Evolutionary conservation across 2,113 vertebrate genomes (phyloP), one percentile per base, ranked within the genome.

Genomic region (Pygoscelis adeliae): DNA sequence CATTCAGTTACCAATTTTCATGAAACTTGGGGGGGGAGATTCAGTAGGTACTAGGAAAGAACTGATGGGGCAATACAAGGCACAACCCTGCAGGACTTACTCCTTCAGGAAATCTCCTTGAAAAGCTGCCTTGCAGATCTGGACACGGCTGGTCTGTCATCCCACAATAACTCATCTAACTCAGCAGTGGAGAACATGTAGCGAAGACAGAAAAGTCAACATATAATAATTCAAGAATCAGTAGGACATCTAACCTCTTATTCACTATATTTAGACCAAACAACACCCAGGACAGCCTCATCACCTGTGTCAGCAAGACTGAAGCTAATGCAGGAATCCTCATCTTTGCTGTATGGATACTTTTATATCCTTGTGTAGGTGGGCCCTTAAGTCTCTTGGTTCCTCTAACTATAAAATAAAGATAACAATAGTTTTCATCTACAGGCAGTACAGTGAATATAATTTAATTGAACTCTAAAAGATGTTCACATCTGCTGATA

Each of bases 241-340:
- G 25, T 5, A 5, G 34, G 19, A 80, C 42, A 26, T 55, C 29
- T 27, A 74, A 63, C 15, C 49, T 74, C 26, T 4, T 30, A 8
- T 3, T 47, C 10, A 15, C 14, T 17, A 74, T 79, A 49, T 18
- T 18, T 5, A 62, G 7, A 63, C 18, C 74, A 49, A 55, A 44
- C 1, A 34, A 0, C 34, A 30, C 13, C 55, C 46, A 19, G 87
- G 29, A 20, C 6, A 49, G 61, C 27, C 66, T 44, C 0, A 58
- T 18, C 62, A 53, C 4, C 40, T 38, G 53, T 13, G 53, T 18
- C 67, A 70, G 49, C 55, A 11, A 19, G 38, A 26, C 50, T 10
- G 56, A 21, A 11, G 56, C 15, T 7, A 25, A 6, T 0, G 0
- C 46, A 65, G 55, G 30, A 61, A 81, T 40, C 40, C 36, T 46